Evolutionary conservation across 1,140 invertebrate species (phyloP), one percentile per base, ranked within the genome.

Genomic region (Saccostrea glomerata): DNA sequence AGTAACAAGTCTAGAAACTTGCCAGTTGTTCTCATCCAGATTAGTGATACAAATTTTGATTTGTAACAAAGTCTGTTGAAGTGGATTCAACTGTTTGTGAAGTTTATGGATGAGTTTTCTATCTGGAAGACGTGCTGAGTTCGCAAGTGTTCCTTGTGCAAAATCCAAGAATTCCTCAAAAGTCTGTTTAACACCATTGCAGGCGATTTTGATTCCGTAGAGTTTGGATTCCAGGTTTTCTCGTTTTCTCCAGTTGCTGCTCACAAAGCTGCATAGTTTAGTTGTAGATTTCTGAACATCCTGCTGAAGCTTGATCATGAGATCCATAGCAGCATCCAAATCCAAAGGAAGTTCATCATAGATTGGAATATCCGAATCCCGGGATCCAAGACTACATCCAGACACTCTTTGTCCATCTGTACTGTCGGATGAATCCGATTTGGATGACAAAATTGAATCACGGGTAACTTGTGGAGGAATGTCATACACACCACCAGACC

Each of bases 111-210:
- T 92, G 20, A 95, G 88, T 91, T 94, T 97, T 95, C 97, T 97
- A 95, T 98, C 98, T 89, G 97, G 96, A 85, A 97, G 97, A 94
- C 97, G 96, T n/a, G 97, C 96, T 36, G 98, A 97, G 95, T 98
- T 99, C 23, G 97, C 98, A 88, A 98, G 95, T 13, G 98, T 96
- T 60, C 98, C 98, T 94, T 98, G 97, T 0, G 97, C 96, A 94
- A 99, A 99, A 89, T 98, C 97, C 0, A 97, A 96, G 82, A 98
- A 96, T 94, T 98, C 97, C 91, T 97, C 97, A 11, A 98, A 94
- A 2, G 97, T 97, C 7, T 97, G 97, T 88, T 97, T 96, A 4
- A 98, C 95, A 86, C 97, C 96, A 4, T 97, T 96, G 36, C 97
- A 97, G 11, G 97, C 96, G 83, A 97, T 95, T 95, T 97, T 97